These are phyloP conservation scores for Pyrgilauda ruficollis DNA, from an alignment of 2,113 vertebrate genomes.

Conservation along the genomic window DNA sequence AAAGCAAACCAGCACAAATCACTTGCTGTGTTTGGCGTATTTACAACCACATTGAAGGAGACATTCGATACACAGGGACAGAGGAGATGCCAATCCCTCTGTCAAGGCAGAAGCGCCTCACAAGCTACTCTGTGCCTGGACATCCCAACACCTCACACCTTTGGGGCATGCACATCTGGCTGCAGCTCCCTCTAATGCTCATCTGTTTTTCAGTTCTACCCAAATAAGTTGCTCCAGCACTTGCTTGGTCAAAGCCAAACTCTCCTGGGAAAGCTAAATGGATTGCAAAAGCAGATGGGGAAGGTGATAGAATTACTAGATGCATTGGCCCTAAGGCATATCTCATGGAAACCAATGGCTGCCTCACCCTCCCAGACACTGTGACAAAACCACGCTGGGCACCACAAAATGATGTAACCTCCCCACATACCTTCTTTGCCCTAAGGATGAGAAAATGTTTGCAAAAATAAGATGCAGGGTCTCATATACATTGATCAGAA, in stretches of 20 bases:
- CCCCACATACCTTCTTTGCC: background rate
- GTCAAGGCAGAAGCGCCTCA: background rate
- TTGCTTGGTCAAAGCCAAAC: background rate
- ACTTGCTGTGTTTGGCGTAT: background rate
- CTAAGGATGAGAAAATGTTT: background rate
- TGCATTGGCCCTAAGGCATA: background rate
- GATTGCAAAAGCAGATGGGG: background rate
- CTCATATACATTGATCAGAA: background rate
- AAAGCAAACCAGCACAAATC: background rate
- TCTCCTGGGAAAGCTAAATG: background rate
- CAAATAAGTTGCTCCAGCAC: background rate
- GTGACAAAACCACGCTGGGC: background rate
- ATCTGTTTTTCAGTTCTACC: background rate
- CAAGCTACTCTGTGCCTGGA: background rate
- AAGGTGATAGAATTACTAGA: background rate
- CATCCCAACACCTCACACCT: background rate
- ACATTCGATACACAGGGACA: background rate
- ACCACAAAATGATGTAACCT: fast-evolving
- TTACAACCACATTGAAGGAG: background rate
- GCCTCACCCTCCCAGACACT: background rate
- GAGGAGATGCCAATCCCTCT: background rate
- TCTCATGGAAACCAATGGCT: background rate
- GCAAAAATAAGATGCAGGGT: background rate
- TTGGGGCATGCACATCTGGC: background rate
- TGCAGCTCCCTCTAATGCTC: conserved; percentile 18